Percentiles rank a stretch among this genome's conserved stretches.
These are phyloP conservation scores for Protophormia terraenovae DNA, from an alignment of 2,888 invertebrate species.

Conservation along the genomic window DNA sequence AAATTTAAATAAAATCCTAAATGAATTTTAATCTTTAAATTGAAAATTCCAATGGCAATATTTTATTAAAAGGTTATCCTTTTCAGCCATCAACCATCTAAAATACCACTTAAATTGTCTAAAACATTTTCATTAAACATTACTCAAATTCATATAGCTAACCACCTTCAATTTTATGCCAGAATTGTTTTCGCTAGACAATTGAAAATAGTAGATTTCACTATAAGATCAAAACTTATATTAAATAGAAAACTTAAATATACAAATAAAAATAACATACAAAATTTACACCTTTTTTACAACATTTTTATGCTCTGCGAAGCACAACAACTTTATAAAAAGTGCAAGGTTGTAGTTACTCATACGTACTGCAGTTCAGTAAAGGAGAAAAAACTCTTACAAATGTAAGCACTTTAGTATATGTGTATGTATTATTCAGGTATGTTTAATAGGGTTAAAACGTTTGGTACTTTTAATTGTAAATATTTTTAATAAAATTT, in stretches of 20 bases:
- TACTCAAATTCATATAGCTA: background rate
- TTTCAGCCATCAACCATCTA: too few relatives aligned
- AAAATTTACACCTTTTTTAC: slow-evolving; percentile 52
- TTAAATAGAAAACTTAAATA: background rate
- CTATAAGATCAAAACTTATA: slow-evolving; percentile 24
- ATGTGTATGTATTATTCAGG: background rate
- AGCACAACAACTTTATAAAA: slow-evolving; percentile 60
- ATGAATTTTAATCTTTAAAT: too few relatives aligned
- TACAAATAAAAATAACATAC: background rate
- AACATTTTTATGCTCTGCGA: slow-evolving; percentile 64
- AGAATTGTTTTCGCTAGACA: background rate
- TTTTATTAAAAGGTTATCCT: too few relatives aligned
- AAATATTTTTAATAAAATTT: background rate
- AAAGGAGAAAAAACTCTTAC: slow-evolving; percentile 20
- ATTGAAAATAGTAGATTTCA: slow-evolving; percentile 28
- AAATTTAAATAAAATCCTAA: too few relatives aligned
- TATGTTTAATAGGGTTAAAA: too few relatives aligned
- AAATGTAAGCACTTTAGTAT: background rate
- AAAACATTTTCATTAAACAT: background rate
- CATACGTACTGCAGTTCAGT: slow-evolving; percentile 48
- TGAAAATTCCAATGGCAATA: too few relatives aligned
- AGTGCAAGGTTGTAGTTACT: slow-evolving; percentile 56
- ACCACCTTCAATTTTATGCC: slow-evolving; percentile 32
- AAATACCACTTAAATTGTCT: too few relatives aligned
- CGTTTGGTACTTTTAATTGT: background rate